Conservation (phyloP, 2,113 vertebrate genomes). For the Prinia subflava region DNA sequence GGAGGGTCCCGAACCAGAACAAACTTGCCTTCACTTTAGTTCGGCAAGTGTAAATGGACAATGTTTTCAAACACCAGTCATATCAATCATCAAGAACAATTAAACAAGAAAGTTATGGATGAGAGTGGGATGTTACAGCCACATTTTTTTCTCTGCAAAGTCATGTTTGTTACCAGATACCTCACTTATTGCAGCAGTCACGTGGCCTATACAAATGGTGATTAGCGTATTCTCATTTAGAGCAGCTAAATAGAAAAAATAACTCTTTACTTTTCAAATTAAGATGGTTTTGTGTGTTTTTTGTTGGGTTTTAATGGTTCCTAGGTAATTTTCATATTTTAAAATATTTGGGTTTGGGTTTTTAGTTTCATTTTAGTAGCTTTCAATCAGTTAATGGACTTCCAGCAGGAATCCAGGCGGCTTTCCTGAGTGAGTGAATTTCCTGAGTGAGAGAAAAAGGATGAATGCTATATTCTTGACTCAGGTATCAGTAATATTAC, state of each 20-base stretch:
- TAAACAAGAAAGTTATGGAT: neutral
- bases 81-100: neutral
- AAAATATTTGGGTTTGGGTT: neutral
- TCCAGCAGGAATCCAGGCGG: neutral
- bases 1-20: neutral
- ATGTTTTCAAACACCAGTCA: neutral
- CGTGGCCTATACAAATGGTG: neutral
- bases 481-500: neutral
- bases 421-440: neutral
- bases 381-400: neutral
- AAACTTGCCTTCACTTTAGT: neutral
- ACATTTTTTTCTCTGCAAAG: neutral
- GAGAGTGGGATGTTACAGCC: rapidly evolving
- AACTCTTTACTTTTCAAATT: neutral
- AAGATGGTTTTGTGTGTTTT: neutral
- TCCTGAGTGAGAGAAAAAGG: neutral
- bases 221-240: neutral
- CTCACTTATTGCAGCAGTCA: neutral
- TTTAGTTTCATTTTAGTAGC: neutral
- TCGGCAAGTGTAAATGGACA: neutral
- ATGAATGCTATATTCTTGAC: neutral
- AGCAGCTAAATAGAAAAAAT: neutral
- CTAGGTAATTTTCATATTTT: neutral
- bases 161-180: neutral
- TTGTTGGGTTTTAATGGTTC: neutral